A percentile compares a stretch with the other conserved stretches of the same genome.
phyloP scores from a whole-genome alignment of 2,113 vertebrate species.

The Orcinus orca region DNA sequence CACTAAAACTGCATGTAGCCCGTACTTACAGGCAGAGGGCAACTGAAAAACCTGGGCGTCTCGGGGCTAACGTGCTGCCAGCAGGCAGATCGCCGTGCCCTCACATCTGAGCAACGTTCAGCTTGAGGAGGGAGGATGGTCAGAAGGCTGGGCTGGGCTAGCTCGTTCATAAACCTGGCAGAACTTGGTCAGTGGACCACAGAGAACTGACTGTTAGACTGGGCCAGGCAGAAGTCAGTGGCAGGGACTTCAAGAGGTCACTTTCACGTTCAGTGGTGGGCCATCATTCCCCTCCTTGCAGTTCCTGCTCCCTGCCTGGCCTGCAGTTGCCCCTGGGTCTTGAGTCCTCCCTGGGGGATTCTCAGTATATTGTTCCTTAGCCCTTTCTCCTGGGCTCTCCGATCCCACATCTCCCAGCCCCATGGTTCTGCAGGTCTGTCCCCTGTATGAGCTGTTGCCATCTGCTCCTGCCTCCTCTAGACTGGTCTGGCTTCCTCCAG shows the following conservation, averaged over 20 bases:
- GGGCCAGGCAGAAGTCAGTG: neutral
- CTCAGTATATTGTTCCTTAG: neutral
- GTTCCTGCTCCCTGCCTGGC: neutral
- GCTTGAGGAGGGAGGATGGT: neutral
- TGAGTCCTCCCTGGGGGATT: neutral
- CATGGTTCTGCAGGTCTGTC: neutral
- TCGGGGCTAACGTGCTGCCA: neutral
- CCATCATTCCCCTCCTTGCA: neutral
- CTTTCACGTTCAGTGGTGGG: neutral
- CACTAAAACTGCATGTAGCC: constrained; percentile 20
- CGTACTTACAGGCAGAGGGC: neutral
- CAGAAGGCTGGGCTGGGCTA: accelerated
- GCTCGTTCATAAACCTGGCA: neutral
- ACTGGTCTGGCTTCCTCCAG: neutral
- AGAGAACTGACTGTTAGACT: neutral
- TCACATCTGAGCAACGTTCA: neutral
- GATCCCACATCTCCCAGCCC: too few relatives aligned
- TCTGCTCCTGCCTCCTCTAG: neutral
- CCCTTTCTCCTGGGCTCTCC: neutral
- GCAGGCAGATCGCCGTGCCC: neutral
- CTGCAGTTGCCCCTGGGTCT: neutral
- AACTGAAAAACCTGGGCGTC: neutral
- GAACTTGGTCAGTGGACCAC: neutral
- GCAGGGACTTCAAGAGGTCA: neutral
- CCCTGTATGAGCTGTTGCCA: neutral